A percentile compares a stretch with the other conserved stretches of the same genome.
Evolutionary conservation across 2,888 invertebrate genomes (phyloP).

Genomic region (Peribatodes rhomboidaria): DNA sequence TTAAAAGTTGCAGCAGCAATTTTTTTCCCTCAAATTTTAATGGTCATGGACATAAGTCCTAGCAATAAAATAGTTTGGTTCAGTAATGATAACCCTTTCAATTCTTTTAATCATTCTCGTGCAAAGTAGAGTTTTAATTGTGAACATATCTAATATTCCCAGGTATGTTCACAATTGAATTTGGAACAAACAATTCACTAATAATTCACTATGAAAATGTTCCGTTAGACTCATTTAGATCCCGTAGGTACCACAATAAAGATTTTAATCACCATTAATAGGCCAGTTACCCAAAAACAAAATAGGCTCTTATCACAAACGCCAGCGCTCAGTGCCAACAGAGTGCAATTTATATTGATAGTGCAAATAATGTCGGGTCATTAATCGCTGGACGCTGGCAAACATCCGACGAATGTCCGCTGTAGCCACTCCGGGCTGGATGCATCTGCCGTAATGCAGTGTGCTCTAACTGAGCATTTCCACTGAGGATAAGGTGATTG

Average conservation of each 20-base stretch:
- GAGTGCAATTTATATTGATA: slow-evolving; percentile 28
- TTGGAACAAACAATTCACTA: too few relatives aligned
- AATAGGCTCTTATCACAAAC: slow-evolving; percentile 20
- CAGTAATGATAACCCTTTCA: too few relatives aligned
- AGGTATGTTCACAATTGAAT: too few relatives aligned
- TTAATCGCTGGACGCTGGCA: slow-evolving; percentile 29
- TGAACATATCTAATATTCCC: too few relatives aligned
- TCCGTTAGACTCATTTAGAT: background rate
- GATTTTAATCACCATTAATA: slow-evolving; percentile 8
- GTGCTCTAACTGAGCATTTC: background rate
- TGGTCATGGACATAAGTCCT: too few relatives aligned
- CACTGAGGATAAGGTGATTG: background rate
- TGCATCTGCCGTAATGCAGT: slow-evolving; percentile 6
- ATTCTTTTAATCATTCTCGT: too few relatives aligned
- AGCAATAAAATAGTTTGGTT: too few relatives aligned
- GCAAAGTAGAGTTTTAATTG: too few relatives aligned
- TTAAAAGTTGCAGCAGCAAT: too few relatives aligned
- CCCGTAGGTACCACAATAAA: slow-evolving; percentile 1
- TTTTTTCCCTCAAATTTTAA: too few relatives aligned
- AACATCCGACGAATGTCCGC: slow-evolving; percentile 23
- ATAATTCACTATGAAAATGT: background rate
- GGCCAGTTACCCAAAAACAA: slow-evolving; percentile 13
- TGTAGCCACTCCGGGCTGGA: background rate
- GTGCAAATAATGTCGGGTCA: slow-evolving; percentile 26
- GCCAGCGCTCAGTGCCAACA: slow-evolving; percentile 27